These are phyloP conservation scores for Sylvia atricapilla DNA, from an alignment of 2,113 vertebrate genomes.

Conservation along the genomic window DNA sequence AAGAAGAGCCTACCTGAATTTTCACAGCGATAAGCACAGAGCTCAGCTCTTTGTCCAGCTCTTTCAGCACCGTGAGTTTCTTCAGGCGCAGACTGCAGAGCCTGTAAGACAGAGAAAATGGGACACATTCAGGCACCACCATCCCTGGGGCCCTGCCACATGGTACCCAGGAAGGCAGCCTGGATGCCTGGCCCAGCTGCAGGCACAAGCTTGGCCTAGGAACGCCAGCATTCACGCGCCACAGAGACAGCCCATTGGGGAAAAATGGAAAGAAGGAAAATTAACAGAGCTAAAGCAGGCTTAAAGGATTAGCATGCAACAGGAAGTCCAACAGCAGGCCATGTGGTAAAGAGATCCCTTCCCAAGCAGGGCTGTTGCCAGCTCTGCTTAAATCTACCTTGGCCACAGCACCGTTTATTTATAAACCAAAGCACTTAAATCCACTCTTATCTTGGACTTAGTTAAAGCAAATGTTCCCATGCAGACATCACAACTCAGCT, in stretches of 20 bases:
- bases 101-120: slow-evolving; percentile 76
- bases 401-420: slow-evolving; percentile 38
- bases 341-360: slow-evolving; percentile 56
- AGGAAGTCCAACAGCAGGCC: slow-evolving; percentile 62
- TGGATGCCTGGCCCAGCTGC: not conserved
- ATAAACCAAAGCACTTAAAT: slow-evolving; percentile 58
- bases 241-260: not conserved
- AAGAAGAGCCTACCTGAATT: slow-evolving; percentile 85
- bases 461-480: not conserved
- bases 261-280: slow-evolving; percentile 51
- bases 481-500: not conserved
- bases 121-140: slow-evolving; percentile 72
- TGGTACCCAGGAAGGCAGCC: slow-evolving; percentile 44
- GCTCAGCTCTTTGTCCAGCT: slow-evolving; percentile 94
- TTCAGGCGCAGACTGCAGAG: slow-evolving; percentile 94
- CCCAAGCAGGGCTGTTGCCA: slow-evolving; percentile 38
- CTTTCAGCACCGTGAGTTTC: slow-evolving; percentile 91
- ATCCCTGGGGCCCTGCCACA: slow-evolving; percentile 61
- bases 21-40: slow-evolving; percentile 96
- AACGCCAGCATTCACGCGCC: not conserved
- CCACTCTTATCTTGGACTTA: slow-evolving; percentile 29
- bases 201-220: not conserved
- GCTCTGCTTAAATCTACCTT: slow-evolving; percentile 43
- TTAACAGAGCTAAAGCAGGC: slow-evolving; percentile 69
- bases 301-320: slow-evolving; percentile 66